Percentiles rank a stretch among this genome's conserved stretches.
phyloP scores from a whole-genome alignment of 2,888 invertebrate species.

The Anaspis maculata region DNA sequence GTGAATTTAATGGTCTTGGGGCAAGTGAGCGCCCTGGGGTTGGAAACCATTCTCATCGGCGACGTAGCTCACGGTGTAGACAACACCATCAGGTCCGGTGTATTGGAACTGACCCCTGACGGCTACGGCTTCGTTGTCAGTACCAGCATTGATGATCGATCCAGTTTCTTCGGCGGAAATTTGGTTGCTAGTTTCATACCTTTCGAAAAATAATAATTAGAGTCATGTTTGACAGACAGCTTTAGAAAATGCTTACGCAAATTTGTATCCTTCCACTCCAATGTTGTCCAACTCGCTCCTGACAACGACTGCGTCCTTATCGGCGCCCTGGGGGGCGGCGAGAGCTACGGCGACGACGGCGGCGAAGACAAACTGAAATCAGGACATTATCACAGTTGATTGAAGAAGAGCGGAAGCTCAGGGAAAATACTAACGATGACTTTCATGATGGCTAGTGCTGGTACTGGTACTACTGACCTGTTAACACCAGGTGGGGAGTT shows the following conservation, averaged over 20 bases:
- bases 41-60: slow-evolving; percentile 52
- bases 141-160: slow-evolving; percentile 51
- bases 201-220: too few relatives aligned
- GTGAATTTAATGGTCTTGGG: too few relatives aligned
- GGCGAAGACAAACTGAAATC: too few relatives aligned
- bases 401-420: too few relatives aligned
- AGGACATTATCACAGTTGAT: too few relatives aligned
- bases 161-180: slow-evolving; percentile 55
- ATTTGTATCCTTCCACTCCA: slow-evolving; percentile 41
- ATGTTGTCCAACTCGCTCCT: slow-evolving; percentile 55
- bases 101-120: slow-evolving; percentile 56
- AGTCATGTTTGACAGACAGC: too few relatives aligned
- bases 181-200: slow-evolving; percentile 60
- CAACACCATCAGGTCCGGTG: slow-evolving; percentile 52
- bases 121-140: slow-evolving; percentile 54
- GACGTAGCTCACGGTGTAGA: slow-evolving; percentile 53
- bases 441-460: too few relatives aligned
- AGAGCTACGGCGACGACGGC: slow-evolving; percentile 22
- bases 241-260: slow-evolving; percentile 31
- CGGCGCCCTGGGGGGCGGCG: slow-evolving; percentile 24
- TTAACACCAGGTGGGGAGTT: too few relatives aligned
- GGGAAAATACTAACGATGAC: too few relatives aligned
- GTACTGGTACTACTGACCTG: too few relatives aligned
- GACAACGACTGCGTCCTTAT: slow-evolving; percentile 50
- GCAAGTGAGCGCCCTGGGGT: background rate